A percentile compares a stretch with the other conserved stretches of the same genome.
phyloP scores from a whole-genome alignment of 2,113 vertebrate genomes.

The Egretta garzetta region DNA sequence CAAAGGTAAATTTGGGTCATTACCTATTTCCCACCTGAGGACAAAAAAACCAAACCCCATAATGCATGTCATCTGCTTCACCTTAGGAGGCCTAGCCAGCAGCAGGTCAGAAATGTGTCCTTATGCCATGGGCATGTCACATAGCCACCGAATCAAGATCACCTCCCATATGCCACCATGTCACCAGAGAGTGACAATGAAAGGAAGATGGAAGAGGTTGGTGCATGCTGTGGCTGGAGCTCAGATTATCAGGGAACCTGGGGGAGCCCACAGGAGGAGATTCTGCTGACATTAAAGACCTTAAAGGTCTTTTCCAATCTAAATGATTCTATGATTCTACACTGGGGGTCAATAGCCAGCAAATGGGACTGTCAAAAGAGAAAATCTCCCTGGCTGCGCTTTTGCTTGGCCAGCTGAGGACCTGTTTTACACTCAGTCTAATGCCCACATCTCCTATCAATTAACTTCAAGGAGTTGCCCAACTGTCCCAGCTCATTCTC shows the following conservation, averaged over 20 bases:
- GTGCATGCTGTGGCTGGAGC: background rate
- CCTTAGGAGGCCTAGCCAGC: background rate
- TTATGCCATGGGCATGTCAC: background rate
- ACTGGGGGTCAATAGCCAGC: background rate
- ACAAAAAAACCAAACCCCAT: background rate
- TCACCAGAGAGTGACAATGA: background rate
- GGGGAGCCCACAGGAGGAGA: background rate
- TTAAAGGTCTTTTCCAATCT: too few relatives aligned
- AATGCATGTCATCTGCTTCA: background rate
- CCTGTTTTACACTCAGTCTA: background rate
- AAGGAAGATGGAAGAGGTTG: background rate
- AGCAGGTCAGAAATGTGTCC: background rate
- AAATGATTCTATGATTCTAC: too few relatives aligned
- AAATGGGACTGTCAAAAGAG: background rate
- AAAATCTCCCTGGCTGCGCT: background rate
- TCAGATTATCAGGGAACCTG: background rate
- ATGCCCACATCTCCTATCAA: background rate
- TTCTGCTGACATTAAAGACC: background rate
- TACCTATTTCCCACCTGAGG: background rate
- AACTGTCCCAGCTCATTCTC: background rate
- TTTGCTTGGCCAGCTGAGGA: background rate
- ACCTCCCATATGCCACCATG: fast-evolving
- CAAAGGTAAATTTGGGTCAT: background rate
- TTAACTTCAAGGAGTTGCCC: background rate
- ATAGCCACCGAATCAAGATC: background rate